Evolutionary conservation across 2,888 invertebrate species (phyloP).

Genomic region (Caenorhabditis japonica): DNA sequence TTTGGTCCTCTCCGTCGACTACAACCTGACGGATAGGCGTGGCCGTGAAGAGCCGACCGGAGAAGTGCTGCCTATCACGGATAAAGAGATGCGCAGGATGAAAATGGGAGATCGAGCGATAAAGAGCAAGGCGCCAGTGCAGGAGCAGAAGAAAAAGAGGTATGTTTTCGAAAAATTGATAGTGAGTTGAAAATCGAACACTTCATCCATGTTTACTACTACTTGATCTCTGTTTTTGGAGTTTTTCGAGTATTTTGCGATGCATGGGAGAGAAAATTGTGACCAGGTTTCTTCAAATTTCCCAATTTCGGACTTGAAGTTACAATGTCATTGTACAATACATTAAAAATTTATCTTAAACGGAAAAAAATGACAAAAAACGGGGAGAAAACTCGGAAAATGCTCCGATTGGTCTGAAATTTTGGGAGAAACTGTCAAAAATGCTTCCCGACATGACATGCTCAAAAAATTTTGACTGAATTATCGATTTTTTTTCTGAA

Average conservation of each 20-base stretch:
- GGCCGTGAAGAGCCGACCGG: constrained; percentile 98
- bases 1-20: constrained; percentile 98
- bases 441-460: too few relatives aligned
- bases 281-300: constrained; percentile 31
- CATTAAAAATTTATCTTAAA: too few relatives aligned
- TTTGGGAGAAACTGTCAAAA: too few relatives aligned
- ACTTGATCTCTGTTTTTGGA: constrained; percentile 7
- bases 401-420: too few relatives aligned
- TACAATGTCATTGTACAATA: constrained; percentile 19
- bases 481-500: too few relatives aligned
- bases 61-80: constrained; percentile 94
- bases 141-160: constrained; percentile 86
- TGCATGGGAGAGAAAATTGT: constrained; percentile 28
- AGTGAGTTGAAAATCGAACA: too few relatives aligned
- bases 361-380: too few relatives aligned
- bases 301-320: constrained; percentile 1
- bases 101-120: constrained; percentile 97
- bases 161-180: constrained; percentile 76
- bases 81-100: constrained; percentile 87
- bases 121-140: constrained; percentile 91
- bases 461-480: too few relatives aligned
- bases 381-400: too few relatives aligned
- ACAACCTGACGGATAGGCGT: constrained; percentile 93
- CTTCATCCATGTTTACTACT: constrained; percentile 47
- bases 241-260: constrained; percentile 43